Conservation (phyloP, 2,113 vertebrate genomes). For the Macquaria ambigua region DNA sequence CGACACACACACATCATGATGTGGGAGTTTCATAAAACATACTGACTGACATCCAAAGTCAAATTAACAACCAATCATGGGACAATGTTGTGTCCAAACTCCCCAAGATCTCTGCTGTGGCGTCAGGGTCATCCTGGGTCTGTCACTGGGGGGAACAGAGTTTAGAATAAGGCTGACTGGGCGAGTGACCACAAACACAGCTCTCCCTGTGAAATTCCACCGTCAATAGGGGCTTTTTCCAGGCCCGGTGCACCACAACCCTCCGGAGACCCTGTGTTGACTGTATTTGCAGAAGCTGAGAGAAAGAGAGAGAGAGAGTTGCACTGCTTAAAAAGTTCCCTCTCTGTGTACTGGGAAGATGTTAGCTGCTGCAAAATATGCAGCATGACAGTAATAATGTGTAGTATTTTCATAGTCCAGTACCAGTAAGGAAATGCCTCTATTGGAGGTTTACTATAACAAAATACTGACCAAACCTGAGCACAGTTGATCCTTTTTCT, state of each 20-base stretch:
- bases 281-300: slow-evolving; percentile 55
- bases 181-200: slow-evolving; percentile 62
- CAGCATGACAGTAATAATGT: not conserved
- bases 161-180: slow-evolving; percentile 50
- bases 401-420: not conserved
- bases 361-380: not conserved
- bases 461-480: not conserved
- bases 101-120: slow-evolving; percentile 27
- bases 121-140: slow-evolving; percentile 57
- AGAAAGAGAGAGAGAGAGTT: not conserved
- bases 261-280: slow-evolving; percentile 51
- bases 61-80: slow-evolving; percentile 22
- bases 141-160: slow-evolving; percentile 16
- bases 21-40: slow-evolving; percentile 31
- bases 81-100: slow-evolving; percentile 29
- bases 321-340: slow-evolving; percentile 24
- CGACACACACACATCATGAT: not conserved
- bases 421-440: not conserved
- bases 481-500: not conserved
- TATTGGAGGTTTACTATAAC: not conserved
- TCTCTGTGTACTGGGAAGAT: not conserved
- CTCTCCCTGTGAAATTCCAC: slow-evolving; percentile 66
- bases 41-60: slow-evolving; percentile 4
- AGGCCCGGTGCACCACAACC: slow-evolving; percentile 60
- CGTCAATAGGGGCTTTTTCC: slow-evolving; percentile 77